These are phyloP conservation scores for Megaceryle torquata DNA, from an alignment of 2,113 vertebrate genomes.

Conservation along the genomic window DNA sequence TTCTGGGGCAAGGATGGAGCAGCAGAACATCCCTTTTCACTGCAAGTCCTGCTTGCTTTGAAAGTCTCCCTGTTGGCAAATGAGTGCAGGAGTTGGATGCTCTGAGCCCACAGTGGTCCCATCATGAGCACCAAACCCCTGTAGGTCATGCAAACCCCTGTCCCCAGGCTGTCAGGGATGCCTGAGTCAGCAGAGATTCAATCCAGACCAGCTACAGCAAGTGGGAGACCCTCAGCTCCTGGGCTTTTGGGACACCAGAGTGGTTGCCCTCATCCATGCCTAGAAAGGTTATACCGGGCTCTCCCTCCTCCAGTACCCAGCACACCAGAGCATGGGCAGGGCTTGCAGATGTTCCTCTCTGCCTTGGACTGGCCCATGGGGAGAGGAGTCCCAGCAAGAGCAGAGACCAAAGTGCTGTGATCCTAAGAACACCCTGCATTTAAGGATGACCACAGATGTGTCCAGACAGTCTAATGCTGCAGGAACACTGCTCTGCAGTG, in stretches of 20 bases:
- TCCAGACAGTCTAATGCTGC: rapidly evolving
- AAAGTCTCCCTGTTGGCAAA: background rate
- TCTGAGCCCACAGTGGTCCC: background rate
- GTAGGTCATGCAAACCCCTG: rapidly evolving
- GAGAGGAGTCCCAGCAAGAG: background rate
- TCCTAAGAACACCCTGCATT: background rate
- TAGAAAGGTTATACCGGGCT: background rate
- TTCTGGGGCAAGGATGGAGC: background rate
- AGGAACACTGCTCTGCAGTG: background rate
- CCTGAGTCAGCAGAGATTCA: background rate
- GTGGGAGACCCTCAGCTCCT: background rate
- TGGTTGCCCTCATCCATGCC: background rate
- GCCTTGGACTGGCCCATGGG: background rate
- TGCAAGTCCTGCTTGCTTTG: background rate
- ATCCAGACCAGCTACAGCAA: background rate
- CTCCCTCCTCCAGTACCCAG: rapidly evolving
- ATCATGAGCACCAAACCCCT: background rate
- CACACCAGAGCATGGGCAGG: background rate
- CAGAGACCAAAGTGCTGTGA: rapidly evolving
- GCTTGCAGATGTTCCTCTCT: background rate
- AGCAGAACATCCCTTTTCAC: background rate
- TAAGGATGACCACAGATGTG: background rate
- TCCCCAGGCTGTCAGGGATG: background rate
- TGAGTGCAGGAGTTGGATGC: background rate
- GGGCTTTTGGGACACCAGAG: background rate